phyloP scores from a whole-genome alignment of 2,888 invertebrate genomes.

The Neoascia interrupta region DNA sequence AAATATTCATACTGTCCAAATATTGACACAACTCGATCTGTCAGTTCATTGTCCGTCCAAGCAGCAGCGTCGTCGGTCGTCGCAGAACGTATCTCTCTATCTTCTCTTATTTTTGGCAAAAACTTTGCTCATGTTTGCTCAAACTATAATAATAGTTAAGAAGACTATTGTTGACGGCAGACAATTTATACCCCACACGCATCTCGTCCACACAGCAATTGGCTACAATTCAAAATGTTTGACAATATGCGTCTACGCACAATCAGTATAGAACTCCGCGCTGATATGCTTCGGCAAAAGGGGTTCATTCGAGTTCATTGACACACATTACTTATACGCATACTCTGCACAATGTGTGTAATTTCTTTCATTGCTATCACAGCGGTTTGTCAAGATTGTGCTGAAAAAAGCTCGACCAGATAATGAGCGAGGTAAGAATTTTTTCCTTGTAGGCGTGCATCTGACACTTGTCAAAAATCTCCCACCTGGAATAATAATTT shows the following conservation, averaged over 20 bases:
- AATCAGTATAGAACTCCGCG: constrained; percentile 23
- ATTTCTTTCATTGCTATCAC: constrained; percentile 13
- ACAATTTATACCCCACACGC: too few relatives aligned
- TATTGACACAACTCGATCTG: constrained; percentile 3
- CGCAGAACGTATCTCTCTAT: too few relatives aligned
- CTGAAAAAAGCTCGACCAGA: background rate
- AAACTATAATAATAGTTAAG: too few relatives aligned
- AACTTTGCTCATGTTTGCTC: too few relatives aligned
- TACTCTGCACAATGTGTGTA: background rate
- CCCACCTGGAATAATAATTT: constrained; percentile 16
- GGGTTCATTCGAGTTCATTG: constrained; percentile 76
- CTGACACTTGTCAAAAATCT: constrained; percentile 14
- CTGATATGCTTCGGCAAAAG: constrained; percentile 57
- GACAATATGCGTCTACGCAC: constrained; percentile 28
- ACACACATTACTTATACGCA: too few relatives aligned
- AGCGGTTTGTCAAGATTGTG: constrained; percentile 32
- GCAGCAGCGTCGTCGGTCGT: too few relatives aligned
- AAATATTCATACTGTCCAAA: constrained; percentile 14
- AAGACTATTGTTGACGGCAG: too few relatives aligned
- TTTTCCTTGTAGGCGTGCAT: constrained; percentile 3
- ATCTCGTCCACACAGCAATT: too few relatives aligned
- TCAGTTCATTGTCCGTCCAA: too few relatives aligned
- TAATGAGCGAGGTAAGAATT: constrained; percentile 6
- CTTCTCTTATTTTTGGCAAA: too few relatives aligned
- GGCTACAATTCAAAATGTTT: too few relatives aligned